phyloP scores from a whole-genome alignment of 2,888 invertebrate genomes.

The Morpho deidamia region DNA sequence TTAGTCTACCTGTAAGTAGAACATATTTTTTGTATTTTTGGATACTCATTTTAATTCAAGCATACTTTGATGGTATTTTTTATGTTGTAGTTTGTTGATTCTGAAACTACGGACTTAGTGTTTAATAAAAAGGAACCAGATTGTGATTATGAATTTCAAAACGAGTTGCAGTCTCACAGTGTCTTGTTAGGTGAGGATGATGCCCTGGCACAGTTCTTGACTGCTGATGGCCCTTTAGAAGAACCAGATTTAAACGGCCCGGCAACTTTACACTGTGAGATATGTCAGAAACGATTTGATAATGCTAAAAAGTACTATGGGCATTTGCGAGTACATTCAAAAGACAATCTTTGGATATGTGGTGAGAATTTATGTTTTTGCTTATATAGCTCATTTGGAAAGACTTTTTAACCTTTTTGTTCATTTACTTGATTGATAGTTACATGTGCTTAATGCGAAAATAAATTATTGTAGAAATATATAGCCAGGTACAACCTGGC shows the following conservation, averaged over 20 bases:
- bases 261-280: constrained; percentile 64
- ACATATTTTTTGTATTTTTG: not conserved
- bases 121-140: constrained; percentile 39
- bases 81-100: constrained; percentile 55
- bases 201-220: constrained; percentile 61
- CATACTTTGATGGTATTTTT: not conserved
- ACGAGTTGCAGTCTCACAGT: constrained; percentile 42
- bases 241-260: constrained; percentile 68
- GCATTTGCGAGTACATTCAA: constrained; percentile 65
- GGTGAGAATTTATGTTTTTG: constrained; percentile 37
- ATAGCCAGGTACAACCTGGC: no score
- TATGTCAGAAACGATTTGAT: constrained; percentile 65
- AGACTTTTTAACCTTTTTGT: not conserved
- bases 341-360: constrained; percentile 66
- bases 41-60: not conserved
- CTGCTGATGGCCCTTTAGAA: constrained; percentile 60
- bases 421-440: not conserved
- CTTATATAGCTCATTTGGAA: not conserved
- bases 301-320: constrained; percentile 71
- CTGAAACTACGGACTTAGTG: constrained; percentile 44
- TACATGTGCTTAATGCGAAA: no score
- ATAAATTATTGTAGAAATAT: no score
- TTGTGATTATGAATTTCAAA: constrained; percentile 49
- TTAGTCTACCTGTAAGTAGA: constrained; percentile 57
- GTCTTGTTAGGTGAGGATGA: constrained; percentile 52